Conservation (phyloP, 2,888 invertebrate species). For the Apamea sordens region DNA sequence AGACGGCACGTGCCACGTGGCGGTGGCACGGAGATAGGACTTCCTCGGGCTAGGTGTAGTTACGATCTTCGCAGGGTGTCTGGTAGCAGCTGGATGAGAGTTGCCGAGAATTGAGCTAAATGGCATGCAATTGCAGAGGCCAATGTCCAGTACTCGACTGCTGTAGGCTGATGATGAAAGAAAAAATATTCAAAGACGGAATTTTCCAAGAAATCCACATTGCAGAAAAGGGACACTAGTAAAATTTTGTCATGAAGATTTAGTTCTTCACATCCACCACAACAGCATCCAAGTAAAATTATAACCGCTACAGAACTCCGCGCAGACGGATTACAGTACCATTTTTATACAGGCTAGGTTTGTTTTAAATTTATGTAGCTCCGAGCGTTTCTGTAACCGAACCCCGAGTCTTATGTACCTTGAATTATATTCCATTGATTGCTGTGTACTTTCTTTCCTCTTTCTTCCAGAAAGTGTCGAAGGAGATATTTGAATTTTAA, state of each 20-base stretch:
- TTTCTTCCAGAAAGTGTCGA: slow-evolving; percentile 29
- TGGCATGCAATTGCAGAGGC: neutral
- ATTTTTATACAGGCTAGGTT: slow-evolving; percentile 74
- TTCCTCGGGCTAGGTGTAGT: neutral
- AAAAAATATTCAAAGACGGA: neutral
- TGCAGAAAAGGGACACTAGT: neutral
- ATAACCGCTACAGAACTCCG: slow-evolving; percentile 71
- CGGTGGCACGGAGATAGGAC: neutral
- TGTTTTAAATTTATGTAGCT: slow-evolving; percentile 74
- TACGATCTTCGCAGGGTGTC: neutral
- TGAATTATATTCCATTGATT: slow-evolving; percentile 52
- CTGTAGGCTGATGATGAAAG: neutral
- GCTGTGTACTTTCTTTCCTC: slow-evolving; percentile 31
- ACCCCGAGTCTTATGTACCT: slow-evolving; percentile 27
- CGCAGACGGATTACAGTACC: slow-evolving; percentile 78
- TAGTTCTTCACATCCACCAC: slow-evolving; percentile 22
- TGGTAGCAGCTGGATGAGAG: neutral
- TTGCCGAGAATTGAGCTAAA: neutral
- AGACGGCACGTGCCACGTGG: neutral
- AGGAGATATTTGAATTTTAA: slow-evolving; percentile 34
- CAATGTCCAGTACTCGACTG: too few relatives aligned
- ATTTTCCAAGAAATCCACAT: neutral
- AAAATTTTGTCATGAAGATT: neutral
- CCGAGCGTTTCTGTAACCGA: slow-evolving; percentile 49
- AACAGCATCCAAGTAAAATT: slow-evolving; percentile 68